A percentile compares a stretch with the other conserved stretches of the same genome.
Evolutionary conservation across 2,113 vertebrate species (phyloP).

Genomic region (Murina feae): DNA sequence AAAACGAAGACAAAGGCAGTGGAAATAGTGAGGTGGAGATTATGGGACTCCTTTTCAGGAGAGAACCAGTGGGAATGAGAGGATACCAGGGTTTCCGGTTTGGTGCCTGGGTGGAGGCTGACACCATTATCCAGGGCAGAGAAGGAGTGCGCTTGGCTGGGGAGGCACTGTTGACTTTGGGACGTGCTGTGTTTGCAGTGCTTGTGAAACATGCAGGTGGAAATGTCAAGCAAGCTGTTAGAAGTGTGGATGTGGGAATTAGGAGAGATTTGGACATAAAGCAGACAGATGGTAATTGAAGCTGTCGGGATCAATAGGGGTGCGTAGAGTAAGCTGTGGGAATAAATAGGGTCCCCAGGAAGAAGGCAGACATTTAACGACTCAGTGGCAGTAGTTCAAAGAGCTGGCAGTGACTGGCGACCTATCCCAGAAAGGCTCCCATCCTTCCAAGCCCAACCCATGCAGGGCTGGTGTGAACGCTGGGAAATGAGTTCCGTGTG

Average conservation of each 20-base stretch:
- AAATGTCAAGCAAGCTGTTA: background rate
- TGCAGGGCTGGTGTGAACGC: background rate
- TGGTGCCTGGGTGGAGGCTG: background rate
- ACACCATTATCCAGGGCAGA: background rate
- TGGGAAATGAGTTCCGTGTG: accelerated
- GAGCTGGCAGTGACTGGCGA: background rate
- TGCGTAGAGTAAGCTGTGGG: background rate
- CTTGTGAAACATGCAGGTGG: background rate
- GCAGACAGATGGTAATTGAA: background rate
- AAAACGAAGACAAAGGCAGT: background rate
- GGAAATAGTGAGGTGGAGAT: background rate
- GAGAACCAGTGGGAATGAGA: too few relatives aligned
- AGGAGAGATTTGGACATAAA: background rate
- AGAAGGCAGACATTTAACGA: background rate
- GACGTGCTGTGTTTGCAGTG: accelerated
- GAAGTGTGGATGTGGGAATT: background rate
- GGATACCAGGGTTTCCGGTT: accelerated
- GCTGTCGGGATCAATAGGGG: background rate
- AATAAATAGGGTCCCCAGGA: background rate
- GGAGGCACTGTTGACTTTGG: background rate
- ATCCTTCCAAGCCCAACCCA: background rate
- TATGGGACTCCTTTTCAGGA: background rate
- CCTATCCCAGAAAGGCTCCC: background rate
- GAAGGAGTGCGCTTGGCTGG: accelerated
- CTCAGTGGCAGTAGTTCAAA: background rate